Conservation (phyloP, 2,113 vertebrate species). For the Isichthys henryi region DNA sequence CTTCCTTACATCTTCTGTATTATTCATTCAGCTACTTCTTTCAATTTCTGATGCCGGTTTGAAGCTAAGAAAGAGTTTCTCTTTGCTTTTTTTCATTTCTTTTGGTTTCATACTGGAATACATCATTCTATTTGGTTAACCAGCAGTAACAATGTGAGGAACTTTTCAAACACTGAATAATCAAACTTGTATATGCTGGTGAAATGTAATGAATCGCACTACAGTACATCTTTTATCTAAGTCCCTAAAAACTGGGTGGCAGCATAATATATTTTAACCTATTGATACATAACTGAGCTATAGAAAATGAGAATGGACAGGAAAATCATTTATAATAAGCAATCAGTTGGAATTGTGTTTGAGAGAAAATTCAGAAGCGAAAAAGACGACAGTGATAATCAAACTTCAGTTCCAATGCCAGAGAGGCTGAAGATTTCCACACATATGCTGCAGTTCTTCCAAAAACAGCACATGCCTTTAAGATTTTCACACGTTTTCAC, state of each 20-base stretch:
- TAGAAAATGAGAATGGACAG: not conserved
- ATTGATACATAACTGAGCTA: not conserved
- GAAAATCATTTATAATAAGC: not conserved
- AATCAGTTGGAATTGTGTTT: not conserved
- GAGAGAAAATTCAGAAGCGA: not conserved
- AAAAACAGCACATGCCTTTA: not conserved
- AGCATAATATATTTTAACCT: not conserved
- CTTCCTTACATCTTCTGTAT: constrained; percentile 1
- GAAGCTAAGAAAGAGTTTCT: not conserved
- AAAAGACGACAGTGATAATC: not conserved
- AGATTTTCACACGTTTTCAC: not conserved
- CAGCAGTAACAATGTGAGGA: not conserved
- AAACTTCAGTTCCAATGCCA: not conserved
- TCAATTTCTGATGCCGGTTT: constrained; percentile 1
- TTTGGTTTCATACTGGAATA: not conserved
- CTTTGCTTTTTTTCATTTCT: not conserved
- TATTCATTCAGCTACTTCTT: constrained; percentile 19
- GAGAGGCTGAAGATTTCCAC: not conserved
- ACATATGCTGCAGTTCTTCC: not conserved
- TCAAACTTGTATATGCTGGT: not conserved
- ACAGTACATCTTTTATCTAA: not conserved
- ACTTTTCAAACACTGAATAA: not conserved
- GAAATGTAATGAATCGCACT: not conserved
- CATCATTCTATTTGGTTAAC: not conserved
- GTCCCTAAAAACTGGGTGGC: not conserved